A percentile compares a stretch with the other conserved stretches of the same genome.
phyloP scores from a whole-genome alignment of 2,797 vertebrate genomes.

The Paguma larvata region DNA sequence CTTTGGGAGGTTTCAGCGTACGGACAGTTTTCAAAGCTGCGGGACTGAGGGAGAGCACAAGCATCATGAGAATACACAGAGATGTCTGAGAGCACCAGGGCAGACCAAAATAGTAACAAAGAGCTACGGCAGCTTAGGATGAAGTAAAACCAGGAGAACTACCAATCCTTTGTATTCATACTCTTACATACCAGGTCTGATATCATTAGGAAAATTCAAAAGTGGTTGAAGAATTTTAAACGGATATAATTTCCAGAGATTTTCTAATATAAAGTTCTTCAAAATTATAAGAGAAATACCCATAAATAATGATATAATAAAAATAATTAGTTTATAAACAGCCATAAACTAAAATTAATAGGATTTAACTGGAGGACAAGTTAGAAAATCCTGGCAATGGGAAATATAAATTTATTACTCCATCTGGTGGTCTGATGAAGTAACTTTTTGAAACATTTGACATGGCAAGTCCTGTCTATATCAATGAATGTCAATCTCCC shows the following conservation, averaged over 20 bases:
- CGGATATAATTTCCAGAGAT: constrained; percentile 35
- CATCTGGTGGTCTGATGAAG: constrained; percentile 36
- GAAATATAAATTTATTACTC: constrained; percentile 33
- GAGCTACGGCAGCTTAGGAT: not conserved
- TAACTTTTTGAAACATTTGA: constrained; percentile 40
- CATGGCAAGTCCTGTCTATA: not conserved
- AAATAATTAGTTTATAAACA: constrained; percentile 35
- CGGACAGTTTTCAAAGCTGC: not conserved
- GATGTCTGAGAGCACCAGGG: not conserved
- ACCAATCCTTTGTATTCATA: not conserved
- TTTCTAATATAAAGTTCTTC: constrained; percentile 29
- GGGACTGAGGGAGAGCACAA: not conserved
- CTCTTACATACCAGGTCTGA: not conserved
- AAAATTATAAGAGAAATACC: constrained; percentile 19
- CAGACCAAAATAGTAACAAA: not conserved
- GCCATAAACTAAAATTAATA: constrained; percentile 8
- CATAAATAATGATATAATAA: not conserved
- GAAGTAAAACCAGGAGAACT: not conserved
- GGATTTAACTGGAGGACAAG: not conserved
- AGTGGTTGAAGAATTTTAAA: constrained; percentile 30
- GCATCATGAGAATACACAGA: not conserved
- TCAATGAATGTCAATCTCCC: not conserved
- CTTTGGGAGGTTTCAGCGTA: not conserved
- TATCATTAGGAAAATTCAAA: constrained; percentile 14
- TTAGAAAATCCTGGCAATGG: constrained; percentile 51